Conservation (phyloP, 2,797 vertebrate genomes). For the Echiichthys vipera region DNA sequence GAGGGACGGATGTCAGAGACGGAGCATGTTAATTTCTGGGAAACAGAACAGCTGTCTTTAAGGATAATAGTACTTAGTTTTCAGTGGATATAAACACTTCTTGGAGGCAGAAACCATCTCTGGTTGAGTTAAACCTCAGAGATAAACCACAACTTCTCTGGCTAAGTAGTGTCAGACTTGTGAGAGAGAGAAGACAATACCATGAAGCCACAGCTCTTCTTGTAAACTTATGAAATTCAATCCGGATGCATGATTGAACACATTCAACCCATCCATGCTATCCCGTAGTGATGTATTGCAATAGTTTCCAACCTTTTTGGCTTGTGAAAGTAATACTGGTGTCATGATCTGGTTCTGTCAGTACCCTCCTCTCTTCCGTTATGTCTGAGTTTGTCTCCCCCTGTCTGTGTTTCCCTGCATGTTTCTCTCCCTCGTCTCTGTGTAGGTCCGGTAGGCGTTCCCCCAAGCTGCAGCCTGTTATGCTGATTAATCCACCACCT, state of each 20-base stretch:
- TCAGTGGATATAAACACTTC: slow-evolving; percentile 32
- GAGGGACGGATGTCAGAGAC: slow-evolving; percentile 14
- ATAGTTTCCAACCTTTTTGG: not conserved
- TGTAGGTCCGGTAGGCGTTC: too few relatives aligned
- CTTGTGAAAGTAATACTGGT: too few relatives aligned
- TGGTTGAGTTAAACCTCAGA: slow-evolving; percentile 26
- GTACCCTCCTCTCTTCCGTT: too few relatives aligned
- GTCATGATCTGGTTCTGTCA: too few relatives aligned
- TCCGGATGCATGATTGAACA: not conserved
- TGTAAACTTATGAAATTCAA: not conserved
- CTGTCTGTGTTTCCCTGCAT: too few relatives aligned
- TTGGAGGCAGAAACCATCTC: slow-evolving; percentile 23
- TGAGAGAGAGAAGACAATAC: slow-evolving; percentile 27
- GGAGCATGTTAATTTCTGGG: slow-evolving; percentile 16
- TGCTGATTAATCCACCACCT: too few relatives aligned
- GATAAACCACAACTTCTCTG: slow-evolving; percentile 28
- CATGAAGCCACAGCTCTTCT: not conserved
- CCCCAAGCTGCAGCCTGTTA: too few relatives aligned
- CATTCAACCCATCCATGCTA: slow-evolving; percentile 6
- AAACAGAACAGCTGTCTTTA: slow-evolving; percentile 49
- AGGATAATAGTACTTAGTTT: not conserved
- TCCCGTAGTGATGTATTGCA: not conserved
- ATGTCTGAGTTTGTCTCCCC: too few relatives aligned
- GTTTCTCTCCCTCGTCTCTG: too few relatives aligned
- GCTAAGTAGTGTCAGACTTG: slow-evolving; percentile 4